A percentile compares a stretch with the other conserved stretches of the same genome.
Evolutionary conservation across 2,113 vertebrate genomes (phyloP).

Genomic region (Chloropsis cyanopogon): DNA sequence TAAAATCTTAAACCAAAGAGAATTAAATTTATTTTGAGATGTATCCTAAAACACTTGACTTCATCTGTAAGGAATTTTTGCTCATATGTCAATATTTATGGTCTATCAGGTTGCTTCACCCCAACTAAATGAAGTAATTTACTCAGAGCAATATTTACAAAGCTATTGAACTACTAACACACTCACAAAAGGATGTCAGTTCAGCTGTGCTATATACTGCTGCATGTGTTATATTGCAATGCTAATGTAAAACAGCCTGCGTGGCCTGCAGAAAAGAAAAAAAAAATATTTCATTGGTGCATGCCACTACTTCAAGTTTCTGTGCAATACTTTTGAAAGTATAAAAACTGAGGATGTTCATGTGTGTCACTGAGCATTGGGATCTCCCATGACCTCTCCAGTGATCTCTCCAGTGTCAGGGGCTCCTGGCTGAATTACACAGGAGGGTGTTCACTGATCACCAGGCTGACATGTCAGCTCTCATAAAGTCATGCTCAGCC

Average conservation of each 20-base stretch:
- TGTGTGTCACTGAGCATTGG: not conserved
- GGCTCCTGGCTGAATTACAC: not conserved
- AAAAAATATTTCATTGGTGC: not conserved
- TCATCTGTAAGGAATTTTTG: slow-evolving; percentile 19
- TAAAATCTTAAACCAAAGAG: slow-evolving; percentile 57
- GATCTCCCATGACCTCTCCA: not conserved
- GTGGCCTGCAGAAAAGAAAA: fast-evolving
- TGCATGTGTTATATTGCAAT: not conserved
- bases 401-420: not conserved
- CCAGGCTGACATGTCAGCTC: not conserved
- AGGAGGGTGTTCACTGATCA: not conserved
- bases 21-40: slow-evolving; percentile 29
- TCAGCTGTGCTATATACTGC: not conserved
- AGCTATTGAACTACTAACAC: not conserved
- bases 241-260: not conserved
- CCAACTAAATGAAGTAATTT: slow-evolving; percentile 19
- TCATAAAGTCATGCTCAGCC: not conserved
- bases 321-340: not conserved
- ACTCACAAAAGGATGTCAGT: not conserved
- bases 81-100: slow-evolving; percentile 25
- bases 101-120: not conserved
- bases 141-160: slow-evolving; percentile 7
- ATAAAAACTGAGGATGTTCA: not conserved
- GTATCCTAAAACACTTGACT: slow-evolving; percentile 15
- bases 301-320: not conserved